Evolutionary conservation across 1,140 invertebrate genomes (phyloP).

Genomic region (Brachionus sp.): DNA sequence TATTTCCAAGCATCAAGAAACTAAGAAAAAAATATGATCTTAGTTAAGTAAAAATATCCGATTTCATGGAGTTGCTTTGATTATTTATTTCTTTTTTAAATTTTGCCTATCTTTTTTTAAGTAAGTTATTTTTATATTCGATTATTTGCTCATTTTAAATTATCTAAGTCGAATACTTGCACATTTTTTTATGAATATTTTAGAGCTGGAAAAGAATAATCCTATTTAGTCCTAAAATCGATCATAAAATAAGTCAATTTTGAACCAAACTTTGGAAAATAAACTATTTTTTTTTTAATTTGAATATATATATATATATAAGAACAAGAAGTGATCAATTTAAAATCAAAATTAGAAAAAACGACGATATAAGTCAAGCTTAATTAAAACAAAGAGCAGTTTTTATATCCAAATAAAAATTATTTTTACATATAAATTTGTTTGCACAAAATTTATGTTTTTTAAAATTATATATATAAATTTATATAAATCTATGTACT

Average conservation of each 20-base stretch:
- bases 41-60: not conserved
- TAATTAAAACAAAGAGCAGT: not conserved
- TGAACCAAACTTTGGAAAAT: not conserved
- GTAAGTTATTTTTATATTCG: not conserved
- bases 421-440: not conserved
- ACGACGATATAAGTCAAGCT: not conserved
- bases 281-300: not conserved
- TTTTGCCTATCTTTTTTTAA: not conserved
- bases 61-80: not conserved
- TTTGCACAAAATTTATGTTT: not conserved
- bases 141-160: not conserved
- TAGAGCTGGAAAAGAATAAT: not conserved
- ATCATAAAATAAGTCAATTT: too few relatives aligned
- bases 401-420: not conserved
- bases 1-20: not conserved
- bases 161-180: not conserved
- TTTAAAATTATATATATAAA: not conserved
- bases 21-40: not conserved
- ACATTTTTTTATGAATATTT: not conserved
- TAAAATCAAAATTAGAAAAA: not conserved
- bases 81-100: not conserved
- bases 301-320: not conserved
- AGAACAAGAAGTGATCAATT: not conserved
- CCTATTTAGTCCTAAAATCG: not conserved
- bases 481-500: not conserved